These are phyloP conservation scores for Archocentrus centrarchus DNA, from an alignment of 2,113 vertebrate species.

Conservation along the genomic window DNA sequence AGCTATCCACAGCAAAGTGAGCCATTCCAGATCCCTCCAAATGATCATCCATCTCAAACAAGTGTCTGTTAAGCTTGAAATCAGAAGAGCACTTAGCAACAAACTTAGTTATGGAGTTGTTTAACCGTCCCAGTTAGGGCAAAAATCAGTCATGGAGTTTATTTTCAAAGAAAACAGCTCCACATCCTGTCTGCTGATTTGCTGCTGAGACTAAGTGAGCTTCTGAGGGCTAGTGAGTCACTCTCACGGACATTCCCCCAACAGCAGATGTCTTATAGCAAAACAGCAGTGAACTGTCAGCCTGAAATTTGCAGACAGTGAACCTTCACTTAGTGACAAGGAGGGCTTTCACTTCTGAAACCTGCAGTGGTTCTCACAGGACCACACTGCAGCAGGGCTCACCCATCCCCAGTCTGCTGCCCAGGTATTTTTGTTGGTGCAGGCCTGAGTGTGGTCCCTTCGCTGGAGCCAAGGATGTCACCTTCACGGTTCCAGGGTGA, in stretches of 20 bases:
- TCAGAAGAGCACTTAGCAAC: conserved; percentile 47
- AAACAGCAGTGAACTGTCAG: conserved; percentile 30
- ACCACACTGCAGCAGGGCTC: conserved; percentile 52
- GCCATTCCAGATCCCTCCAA: conserved; percentile 43
- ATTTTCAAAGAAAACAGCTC: conserved; percentile 69
- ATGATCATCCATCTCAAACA: conserved; percentile 56
- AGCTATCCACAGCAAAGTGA: conserved; percentile 35
- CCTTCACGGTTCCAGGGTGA: conserved; percentile 57
- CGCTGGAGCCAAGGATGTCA: conserved; percentile 74
- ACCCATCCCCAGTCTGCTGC: conserved; percentile 22
- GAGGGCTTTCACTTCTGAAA: conserved; percentile 65
- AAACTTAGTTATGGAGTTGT: conserved; percentile 25
- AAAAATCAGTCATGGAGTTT: conserved; percentile 54
- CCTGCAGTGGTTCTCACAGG: conserved; percentile 30
- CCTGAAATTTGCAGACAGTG: conserved; percentile 39
- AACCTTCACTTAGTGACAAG: conserved; percentile 62
- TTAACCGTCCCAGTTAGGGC: conserved; percentile 26
- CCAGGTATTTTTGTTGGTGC: conserved; percentile 25
- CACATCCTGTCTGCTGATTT: conserved; percentile 62
- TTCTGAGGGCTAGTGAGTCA: conserved; percentile 55
- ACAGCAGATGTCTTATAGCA: conserved; percentile 65
- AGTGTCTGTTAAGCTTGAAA: conserved; percentile 60
- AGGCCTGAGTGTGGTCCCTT: conserved; percentile 63
- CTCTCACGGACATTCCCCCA: conserved; percentile 43
- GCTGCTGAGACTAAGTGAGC: conserved; percentile 48